A percentile compares a stretch with the other conserved stretches of the same genome.
phyloP scores from a whole-genome alignment of 2,113 vertebrate genomes.

The Vombatus ursinus region DNA sequence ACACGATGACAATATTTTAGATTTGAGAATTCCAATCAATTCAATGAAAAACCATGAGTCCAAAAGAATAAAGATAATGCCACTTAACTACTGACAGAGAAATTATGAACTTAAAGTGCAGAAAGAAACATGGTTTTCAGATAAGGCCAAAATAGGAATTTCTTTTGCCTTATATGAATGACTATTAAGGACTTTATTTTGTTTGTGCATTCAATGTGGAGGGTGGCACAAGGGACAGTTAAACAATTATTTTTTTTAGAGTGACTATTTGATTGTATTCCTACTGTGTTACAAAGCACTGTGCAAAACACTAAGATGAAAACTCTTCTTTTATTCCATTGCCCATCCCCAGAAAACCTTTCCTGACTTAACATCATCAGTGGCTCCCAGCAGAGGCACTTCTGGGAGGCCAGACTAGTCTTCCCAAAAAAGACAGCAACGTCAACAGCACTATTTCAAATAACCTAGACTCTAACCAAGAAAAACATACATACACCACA shows the following conservation, averaged over 20 bases:
- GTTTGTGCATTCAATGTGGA: neutral
- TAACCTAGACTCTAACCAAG: constrained; percentile 76
- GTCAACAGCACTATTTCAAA: constrained; percentile 41
- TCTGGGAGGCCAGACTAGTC: neutral
- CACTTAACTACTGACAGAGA: neutral
- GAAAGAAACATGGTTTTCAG: neutral
- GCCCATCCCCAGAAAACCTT: neutral
- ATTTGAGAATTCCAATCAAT: neutral
- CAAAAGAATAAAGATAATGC: neutral
- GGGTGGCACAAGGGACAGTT: neutral
- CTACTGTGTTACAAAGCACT: neutral
- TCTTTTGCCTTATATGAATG: neutral
- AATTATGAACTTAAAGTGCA: neutral
- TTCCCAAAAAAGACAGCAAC: neutral
- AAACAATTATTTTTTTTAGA: neutral
- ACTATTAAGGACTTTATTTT: neutral
- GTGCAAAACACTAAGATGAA: neutral
- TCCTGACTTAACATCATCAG: neutral
- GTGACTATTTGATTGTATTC: neutral
- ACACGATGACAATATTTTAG: neutral
- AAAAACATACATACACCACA: constrained; percentile 33
- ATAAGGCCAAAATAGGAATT: neutral
- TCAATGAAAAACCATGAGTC: neutral
- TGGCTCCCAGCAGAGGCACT: neutral
- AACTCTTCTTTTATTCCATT: neutral